Evolutionary conservation across 1,140 invertebrate genomes (phyloP).

Genomic region (Caerostris darwini): DNA sequence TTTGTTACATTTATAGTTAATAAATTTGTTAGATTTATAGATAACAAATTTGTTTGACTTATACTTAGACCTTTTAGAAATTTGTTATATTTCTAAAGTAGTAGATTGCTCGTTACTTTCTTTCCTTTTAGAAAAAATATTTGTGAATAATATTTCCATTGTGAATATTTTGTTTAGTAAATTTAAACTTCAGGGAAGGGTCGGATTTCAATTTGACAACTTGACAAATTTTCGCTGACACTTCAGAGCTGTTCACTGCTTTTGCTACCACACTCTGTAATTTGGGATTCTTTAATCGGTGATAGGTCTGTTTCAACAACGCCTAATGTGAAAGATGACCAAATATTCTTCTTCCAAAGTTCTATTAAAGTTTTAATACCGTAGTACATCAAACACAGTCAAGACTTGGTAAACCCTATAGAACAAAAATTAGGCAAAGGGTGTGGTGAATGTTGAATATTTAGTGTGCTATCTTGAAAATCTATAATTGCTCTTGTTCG

Average conservation of each 20-base stretch:
- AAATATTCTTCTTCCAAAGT: not conserved
- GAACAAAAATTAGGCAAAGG: not conserved
- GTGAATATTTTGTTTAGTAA: slow-evolving; percentile 53
- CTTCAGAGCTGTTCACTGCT: not conserved
- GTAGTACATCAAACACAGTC: not conserved
- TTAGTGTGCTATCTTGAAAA: not conserved
- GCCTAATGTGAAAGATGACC: slow-evolving; percentile 19
- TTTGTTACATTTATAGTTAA: too few relatives aligned
- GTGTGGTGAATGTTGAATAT: not conserved
- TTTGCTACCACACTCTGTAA: slow-evolving; percentile 27
- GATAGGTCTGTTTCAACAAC: slow-evolving; percentile 45
- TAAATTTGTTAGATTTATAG: too few relatives aligned
- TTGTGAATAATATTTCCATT: not conserved
- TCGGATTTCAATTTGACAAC: slow-evolving; percentile 47
- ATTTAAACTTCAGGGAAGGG: slow-evolving; percentile 39
- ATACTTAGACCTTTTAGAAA: too few relatives aligned
- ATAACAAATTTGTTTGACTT: too few relatives aligned
- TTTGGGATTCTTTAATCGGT: slow-evolving; percentile 64
- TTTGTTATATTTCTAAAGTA: too few relatives aligned
- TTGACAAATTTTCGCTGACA: slow-evolving; percentile 64
- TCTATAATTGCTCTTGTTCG: not conserved
- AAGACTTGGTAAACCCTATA: too few relatives aligned
- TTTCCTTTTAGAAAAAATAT: too few relatives aligned
- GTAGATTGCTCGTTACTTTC: too few relatives aligned
- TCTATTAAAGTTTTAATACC: slow-evolving; percentile 11